Base-by-base conservation (phyloP, 1,140 invertebrate genomes). In the Apolygus lucorum region DNA sequence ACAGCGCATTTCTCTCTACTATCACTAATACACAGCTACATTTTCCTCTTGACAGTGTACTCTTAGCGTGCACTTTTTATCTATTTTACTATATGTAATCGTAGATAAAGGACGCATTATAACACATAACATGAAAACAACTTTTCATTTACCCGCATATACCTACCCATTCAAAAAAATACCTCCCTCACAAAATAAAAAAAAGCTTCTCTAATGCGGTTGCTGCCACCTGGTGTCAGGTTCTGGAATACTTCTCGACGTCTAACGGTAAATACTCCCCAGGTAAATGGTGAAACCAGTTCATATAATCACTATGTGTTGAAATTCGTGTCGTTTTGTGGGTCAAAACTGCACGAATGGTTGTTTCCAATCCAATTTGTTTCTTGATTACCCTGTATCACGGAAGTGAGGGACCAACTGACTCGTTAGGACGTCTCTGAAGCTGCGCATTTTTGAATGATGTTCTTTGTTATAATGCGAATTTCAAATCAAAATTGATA, bases 261-360 rank as follows among this genome's bases (percentile, higher is more conserved):
- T 59, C 22, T 59, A n/a, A n/a, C 54, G 54, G 54, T 59, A 59
- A 59, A 59, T 11, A 49, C 4, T 59, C 22, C 54, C 54, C 54
- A 59, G 54, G 54, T 59, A 59, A 42, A 59, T 59, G 22, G 22
- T 59, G 11, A 14, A 11, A 59, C 4, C 11, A 59, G 22, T 14
- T 59, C 54, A 24, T 59, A 22, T 59, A 14, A 11, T 42, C 34
- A n/a, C 29, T 68, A 52, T 68, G 28, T 68, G 67, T 68, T 68
- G 34, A 62, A 59, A 64, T 59, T 59, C 67, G 67, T 68, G 67
- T 68, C 67, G 67, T 68, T 68, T 68, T 68, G 49, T 59, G n/a
- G 62, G 22, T 52, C 67, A 68, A 68, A 68, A 68, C 67, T 68
- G 67, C 67, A 68, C 67, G 67, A 68, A 52, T 42, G 21, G 21